Evolutionary conservation across 2,888 invertebrate genomes (phyloP), one percentile per base, ranked within the genome.

Genomic region (Drosophila anceps): DNA sequence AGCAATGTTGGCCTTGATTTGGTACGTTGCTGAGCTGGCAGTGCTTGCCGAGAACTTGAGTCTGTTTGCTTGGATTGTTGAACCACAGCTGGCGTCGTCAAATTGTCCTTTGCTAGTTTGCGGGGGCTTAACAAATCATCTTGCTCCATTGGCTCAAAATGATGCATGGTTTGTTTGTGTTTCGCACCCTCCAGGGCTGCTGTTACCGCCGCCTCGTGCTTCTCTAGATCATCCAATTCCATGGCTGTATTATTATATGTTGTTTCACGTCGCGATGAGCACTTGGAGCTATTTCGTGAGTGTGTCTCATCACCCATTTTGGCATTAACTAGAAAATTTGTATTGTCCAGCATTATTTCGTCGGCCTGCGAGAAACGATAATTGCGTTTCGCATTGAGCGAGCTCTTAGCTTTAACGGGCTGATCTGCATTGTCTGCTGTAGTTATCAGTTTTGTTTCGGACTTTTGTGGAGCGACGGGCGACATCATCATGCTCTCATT

Each of bases 251-350:
- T 69, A 37, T 76, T 63, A 41, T 73, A 81, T 1, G 72, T 75
- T 0, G 75, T 79, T n/a, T 88, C 87, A 15, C 84, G 65, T 9
- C 79, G 60, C 0, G 80, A 76, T 1, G 77, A 65, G 33, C 60
- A 77, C 48, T 82, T 90, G 1, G 82, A 85, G 10, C 39, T 82
- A 46, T 81, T 86, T 10, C 79, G 73, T 0, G 87, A 88, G 35
- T 79, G 62, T 1, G 90, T 87, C 46, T 90, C 88, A 65, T 91
- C 89, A 15, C 82, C 85, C 4, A 91, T 51, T 72, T 79, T 87
- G 20, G 84, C 90, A 58, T 82, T 78, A 0, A 79, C 80, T 15
- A 90, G 59, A 57, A 91, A 90, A 60, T 88, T 86, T 1, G 91
- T 90, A 43, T 83, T 89, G 31, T 91, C 80, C 33, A 91, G 75